These are phyloP conservation scores for Apodemus agrarius DNA, from an alignment of 2,797 vertebrate genomes.

Conservation along the genomic window DNA sequence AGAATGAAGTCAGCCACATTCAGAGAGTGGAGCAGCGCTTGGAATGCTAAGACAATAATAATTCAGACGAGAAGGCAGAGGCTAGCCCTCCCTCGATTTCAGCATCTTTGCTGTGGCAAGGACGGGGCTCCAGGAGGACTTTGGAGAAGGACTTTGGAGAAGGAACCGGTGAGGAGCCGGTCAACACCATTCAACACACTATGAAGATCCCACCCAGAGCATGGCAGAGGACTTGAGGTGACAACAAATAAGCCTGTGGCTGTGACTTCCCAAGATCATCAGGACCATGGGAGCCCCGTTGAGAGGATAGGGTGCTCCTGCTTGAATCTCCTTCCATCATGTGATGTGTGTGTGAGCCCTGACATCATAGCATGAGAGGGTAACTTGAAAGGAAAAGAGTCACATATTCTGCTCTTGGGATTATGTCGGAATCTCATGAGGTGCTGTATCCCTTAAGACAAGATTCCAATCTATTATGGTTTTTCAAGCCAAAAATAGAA, in stretches of 20 bases:
- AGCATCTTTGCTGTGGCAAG: neutral
- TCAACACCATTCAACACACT: slow-evolving; percentile 33
- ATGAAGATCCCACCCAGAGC: slow-evolving; percentile 31
- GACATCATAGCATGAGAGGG: neutral
- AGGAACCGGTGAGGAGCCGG: too few species aligned
- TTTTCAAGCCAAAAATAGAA: neutral
- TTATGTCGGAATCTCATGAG: neutral
- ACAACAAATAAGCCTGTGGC: slow-evolving; percentile 12
- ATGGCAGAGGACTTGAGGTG: neutral
- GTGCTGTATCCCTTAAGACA: neutral
- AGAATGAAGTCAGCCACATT: neutral
- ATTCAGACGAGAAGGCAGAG: neutral
- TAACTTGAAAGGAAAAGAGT: slow-evolving; percentile 24
- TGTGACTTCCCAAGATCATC: slow-evolving; percentile 32
- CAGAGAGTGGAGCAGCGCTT: neutral
- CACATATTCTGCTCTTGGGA: neutral
- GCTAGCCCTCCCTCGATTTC: neutral
- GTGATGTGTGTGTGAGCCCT: neutral
- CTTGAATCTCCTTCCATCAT: neutral
- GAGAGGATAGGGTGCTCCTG: neutral
- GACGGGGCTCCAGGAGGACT: neutral
- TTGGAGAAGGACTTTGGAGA: too few species aligned
- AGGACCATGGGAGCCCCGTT: neutral
- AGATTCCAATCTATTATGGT: slow-evolving; percentile 43
- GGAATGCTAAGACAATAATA: neutral